phyloP scores from a whole-genome alignment of 2,888 invertebrate species.

The Mycogona germanica region DNA sequence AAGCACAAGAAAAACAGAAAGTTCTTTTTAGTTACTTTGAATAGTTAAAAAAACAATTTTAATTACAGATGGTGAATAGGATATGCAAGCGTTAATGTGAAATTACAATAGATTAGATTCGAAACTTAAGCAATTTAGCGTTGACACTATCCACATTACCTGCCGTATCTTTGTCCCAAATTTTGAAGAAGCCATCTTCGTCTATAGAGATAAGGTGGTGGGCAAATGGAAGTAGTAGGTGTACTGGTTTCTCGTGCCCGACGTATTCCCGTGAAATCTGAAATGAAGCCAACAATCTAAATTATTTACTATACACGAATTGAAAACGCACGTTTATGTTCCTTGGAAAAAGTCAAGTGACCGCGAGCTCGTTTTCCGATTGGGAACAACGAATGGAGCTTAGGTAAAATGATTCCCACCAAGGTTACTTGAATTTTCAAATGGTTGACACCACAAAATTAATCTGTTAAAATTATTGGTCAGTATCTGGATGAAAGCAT shows the following conservation, averaged over 20 bases:
- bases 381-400: too few species aligned
- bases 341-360: too few species aligned
- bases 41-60: not conserved
- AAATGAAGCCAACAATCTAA: conserved; percentile 18
- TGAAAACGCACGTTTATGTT: too few species aligned
- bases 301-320: too few species aligned
- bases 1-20: conserved; percentile 12
- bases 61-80: not conserved
- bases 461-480: too few species aligned
- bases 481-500: too few species aligned
- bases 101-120: not conserved
- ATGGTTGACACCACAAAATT: too few species aligned
- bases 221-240: conserved; percentile 69
- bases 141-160: conserved; percentile 37
- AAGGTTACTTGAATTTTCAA: too few species aligned
- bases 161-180: conserved; percentile 74
- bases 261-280: conserved; percentile 58
- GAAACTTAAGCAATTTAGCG: too few species aligned
- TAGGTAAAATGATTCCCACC: too few species aligned
- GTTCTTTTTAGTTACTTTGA: conserved; percentile 7
- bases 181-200: conserved; percentile 55
- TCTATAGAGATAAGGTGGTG: conserved; percentile 77
- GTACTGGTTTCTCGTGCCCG: conserved; percentile 60
- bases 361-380: too few species aligned
- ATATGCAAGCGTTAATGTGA: too few species aligned